Evolutionary conservation across 2,888 invertebrate species (phyloP), one percentile per base, ranked within the genome.

Genomic region (Cheilosia urbana): DNA sequence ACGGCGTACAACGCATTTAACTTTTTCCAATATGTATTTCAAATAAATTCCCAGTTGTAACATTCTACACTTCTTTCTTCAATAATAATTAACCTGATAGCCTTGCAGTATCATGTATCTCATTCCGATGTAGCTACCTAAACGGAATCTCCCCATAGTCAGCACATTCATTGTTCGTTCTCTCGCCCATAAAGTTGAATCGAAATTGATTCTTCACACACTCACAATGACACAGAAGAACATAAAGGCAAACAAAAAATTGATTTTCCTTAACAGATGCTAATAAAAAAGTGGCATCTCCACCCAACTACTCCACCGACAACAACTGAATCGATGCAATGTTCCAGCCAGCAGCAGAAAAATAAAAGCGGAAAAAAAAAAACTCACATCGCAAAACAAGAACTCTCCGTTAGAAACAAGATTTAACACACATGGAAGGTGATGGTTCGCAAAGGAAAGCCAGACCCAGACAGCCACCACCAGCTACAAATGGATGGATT

Each of bases 391-490:
- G 15, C 11, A 65, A 60, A 72, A 51, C 72, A 80, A 68, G 55
- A 73, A 73, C 73, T 62, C 62, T 49, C 76, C 81, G 76, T 76
- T 76, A 81, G 76, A 49, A 81, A 76, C 76, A 76, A 81, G 81
- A 81, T 81, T 81, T 58, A 75, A 75, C 75, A 81, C 58, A 79
- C 42, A 9, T 9, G 47, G 2, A 21, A n/a, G 51, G 13, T 30
- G n/a, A 42, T 49, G 40, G 21, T 51, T 1, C 15, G 21, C 3
- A 19, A 57, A 62, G 19, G 30, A 63, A 77, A 71, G 47, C 37
- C 45, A 27, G 60, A 71, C 19, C 37, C 45, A 27, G 60, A 51
- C 45, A 53, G 9, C 53, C 17, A 30, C 37, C 66, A 49, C 30
- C 69, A 80, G 63, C 63, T 30, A 71, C 58, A 63, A 60, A 53